Evolutionary conservation across 2,113 vertebrate species (phyloP).

Genomic region (Sander lucioperca): DNA sequence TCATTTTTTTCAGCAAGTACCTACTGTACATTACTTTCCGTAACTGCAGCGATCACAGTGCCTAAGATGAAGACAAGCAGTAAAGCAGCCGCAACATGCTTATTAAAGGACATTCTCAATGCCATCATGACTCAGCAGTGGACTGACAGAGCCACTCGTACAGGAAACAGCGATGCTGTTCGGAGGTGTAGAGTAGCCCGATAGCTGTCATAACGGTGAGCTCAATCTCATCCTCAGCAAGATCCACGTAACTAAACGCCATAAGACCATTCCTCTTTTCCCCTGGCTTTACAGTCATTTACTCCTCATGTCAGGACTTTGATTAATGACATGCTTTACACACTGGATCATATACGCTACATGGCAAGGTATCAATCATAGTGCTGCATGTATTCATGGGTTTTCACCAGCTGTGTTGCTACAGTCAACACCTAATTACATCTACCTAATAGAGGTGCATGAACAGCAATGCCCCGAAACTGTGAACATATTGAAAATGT

Average conservation of each 20-base stretch:
- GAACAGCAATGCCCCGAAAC: constrained; percentile 58
- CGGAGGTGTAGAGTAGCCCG: constrained; percentile 57
- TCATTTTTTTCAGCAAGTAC: constrained; percentile 34
- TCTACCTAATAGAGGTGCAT: constrained; percentile 56
- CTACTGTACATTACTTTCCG: constrained; percentile 4
- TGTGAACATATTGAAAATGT: constrained; percentile 48
- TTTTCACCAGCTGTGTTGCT: constrained; percentile 46
- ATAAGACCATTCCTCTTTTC: constrained; percentile 21
- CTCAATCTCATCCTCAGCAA: constrained; percentile 57
- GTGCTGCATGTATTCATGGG: constrained; percentile 41
- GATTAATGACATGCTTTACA: constrained; percentile 69
- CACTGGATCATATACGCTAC: constrained; percentile 34
- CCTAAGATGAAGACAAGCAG: constrained; percentile 38
- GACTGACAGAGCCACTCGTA: constrained; percentile 49
- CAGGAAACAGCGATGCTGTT: constrained; percentile 46
- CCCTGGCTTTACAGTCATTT: constrained; percentile 43
- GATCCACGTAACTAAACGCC: constrained; percentile 48
- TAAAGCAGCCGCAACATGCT: constrained; percentile 53
- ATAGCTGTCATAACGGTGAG: constrained; percentile 56
- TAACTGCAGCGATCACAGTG: constrained; percentile 23
- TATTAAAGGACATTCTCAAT: constrained; percentile 74
- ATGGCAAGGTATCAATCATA: constrained; percentile 70
- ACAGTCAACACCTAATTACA: constrained; percentile 63
- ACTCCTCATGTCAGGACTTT: constrained; percentile 48
- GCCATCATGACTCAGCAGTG: constrained; percentile 74